Conservation (phyloP, 2,888 invertebrate genomes). For the Drosophila paracracens region DNA sequence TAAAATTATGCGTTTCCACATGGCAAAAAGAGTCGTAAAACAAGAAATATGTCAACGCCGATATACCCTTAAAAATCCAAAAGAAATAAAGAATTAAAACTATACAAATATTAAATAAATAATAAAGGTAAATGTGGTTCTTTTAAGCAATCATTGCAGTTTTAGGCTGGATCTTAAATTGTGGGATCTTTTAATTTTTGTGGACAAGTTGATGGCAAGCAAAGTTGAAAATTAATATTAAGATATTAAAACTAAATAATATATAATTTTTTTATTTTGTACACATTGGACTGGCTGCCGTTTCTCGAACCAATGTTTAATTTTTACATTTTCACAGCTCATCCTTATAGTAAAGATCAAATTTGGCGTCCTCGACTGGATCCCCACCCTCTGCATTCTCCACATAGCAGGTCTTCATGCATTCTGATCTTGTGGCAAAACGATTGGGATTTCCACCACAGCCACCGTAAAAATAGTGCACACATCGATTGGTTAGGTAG, state of each 20-base stretch:
- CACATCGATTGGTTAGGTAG: slow-evolving; percentile 57
- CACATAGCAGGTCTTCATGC: slow-evolving; percentile 49
- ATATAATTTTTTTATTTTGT: too few species aligned
- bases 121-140: background rate
- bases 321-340: background rate
- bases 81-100: background rate
- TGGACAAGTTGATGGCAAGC: background rate
- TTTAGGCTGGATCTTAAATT: too few species aligned
- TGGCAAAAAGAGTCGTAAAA: slow-evolving; percentile 22
- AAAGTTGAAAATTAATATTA: too few species aligned
- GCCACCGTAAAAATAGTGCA: slow-evolving; percentile 59
- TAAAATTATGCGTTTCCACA: slow-evolving; percentile 65
- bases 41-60: background rate
- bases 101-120: rapidly evolving
- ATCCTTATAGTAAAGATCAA: slow-evolving; percentile 5
- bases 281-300: too few species aligned
- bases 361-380: slow-evolving; percentile 15
- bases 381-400: slow-evolving; percentile 23
- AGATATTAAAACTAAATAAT: too few species aligned
- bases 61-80: slow-evolving; percentile 2
- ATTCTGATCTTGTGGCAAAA: slow-evolving; percentile 49
- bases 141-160: background rate
- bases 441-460: slow-evolving; percentile 69
- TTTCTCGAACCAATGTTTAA: background rate
- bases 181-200: rapidly evolving